Conservation (phyloP, 2,797 vertebrate species). For the Gobionotothen gibberifrons region DNA sequence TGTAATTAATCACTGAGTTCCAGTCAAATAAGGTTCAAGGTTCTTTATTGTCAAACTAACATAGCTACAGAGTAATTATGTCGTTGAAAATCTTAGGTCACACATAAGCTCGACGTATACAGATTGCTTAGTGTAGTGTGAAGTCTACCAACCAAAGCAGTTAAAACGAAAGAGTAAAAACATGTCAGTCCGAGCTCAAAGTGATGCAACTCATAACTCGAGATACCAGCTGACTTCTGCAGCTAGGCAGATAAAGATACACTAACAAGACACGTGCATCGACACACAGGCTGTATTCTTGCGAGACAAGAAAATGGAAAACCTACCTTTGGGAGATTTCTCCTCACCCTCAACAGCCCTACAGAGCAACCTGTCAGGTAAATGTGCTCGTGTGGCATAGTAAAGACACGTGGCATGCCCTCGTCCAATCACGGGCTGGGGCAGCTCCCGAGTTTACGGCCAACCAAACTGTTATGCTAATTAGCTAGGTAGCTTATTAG, state of each 20-base stretch:
- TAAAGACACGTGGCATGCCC: slow-evolving; percentile 74
- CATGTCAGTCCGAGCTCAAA: slow-evolving; percentile 30
- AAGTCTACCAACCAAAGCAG: neutral
- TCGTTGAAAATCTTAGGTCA: too few relatives aligned
- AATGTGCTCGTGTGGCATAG: slow-evolving; percentile 30
- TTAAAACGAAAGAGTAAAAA: slow-evolving; percentile 5
- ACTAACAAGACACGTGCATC: too few relatives aligned
- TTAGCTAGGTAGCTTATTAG: slow-evolving; percentile 3
- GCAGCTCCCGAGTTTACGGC: slow-evolving; percentile 42
- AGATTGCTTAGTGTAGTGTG: neutral
- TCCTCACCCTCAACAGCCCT: accelerated
- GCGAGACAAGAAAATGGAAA: neutral
- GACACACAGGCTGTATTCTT: neutral
- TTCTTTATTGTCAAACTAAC: too few relatives aligned
- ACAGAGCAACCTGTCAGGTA: slow-evolving; percentile 32
- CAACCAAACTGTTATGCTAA: slow-evolving; percentile 11
- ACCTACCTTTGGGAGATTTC: slow-evolving; percentile 43
- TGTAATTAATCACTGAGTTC: neutral
- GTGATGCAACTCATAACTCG: slow-evolving; percentile 66
- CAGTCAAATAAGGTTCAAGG: neutral
- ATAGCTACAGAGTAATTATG: too few relatives aligned
- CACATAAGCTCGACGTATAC: neutral
- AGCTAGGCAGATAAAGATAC: neutral
- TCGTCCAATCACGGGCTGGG: slow-evolving; percentile 74
- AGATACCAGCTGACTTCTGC: slow-evolving; percentile 20